Percentiles rank a stretch among this genome's conserved stretches.
phyloP scores from a whole-genome alignment of 2,888 invertebrate species.

The Allophyes oxyacanthae region DNA sequence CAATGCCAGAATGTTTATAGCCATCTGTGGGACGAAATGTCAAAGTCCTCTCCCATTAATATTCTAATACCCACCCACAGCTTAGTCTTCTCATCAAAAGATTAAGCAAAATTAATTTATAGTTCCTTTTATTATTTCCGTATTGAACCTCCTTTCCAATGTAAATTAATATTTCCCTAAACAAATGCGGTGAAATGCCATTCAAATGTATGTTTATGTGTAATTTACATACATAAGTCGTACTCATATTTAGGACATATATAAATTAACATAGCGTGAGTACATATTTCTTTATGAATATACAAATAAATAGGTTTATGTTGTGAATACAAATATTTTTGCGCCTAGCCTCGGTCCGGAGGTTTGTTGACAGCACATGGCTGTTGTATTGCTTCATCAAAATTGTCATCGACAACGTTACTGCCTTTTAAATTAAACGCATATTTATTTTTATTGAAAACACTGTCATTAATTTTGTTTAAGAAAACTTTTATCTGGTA shows the following conservation, averaged over 20 bases:
- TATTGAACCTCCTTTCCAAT: constrained; percentile 14
- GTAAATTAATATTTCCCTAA: constrained; percentile 16
- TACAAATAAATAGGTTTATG: constrained; percentile 30
- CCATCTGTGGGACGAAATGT: constrained; percentile 10
- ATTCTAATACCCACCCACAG: constrained; percentile 11
- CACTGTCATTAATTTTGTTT: too few relatives aligned
- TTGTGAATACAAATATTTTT: constrained; percentile 18
- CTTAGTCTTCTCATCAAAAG: constrained; percentile 14
- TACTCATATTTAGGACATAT: constrained; percentile 29
- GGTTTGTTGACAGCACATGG: constrained; percentile 25
- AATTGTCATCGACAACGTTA: neutral
- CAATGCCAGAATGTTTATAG: constrained; percentile 1
- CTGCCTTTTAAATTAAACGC: neutral
- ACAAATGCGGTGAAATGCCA: constrained; percentile 29
- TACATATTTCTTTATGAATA: constrained; percentile 21
- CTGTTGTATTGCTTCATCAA: constrained; percentile 7
- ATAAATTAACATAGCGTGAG: constrained; percentile 14
- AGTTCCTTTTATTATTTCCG: constrained; percentile 3
- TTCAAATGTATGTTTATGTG: constrained; percentile 24
- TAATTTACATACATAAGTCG: constrained; percentile 29
- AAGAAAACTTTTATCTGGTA: too few relatives aligned
- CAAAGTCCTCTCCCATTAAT: constrained; percentile 15
- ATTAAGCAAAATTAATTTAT: constrained; percentile 14
- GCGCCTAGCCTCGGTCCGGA: constrained; percentile 2
- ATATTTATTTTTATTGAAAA: neutral